phyloP scores from a whole-genome alignment of 1,140 invertebrate genomes.

The Drosophila sproati region DNA sequence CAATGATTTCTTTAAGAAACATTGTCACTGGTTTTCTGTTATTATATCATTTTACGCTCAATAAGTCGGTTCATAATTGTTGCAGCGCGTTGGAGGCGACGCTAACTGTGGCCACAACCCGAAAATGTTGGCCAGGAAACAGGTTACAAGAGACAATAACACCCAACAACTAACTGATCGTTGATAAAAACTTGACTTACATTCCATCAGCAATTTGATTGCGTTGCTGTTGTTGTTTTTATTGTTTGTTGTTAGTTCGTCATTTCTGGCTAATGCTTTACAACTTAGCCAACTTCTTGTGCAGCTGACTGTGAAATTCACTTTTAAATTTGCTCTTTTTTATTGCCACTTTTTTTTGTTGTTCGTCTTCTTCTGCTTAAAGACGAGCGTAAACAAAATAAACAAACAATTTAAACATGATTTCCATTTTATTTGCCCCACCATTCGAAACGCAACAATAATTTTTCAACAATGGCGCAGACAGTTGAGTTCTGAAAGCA shows the following conservation, averaged over 20 bases:
- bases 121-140: slow-evolving; percentile 52
- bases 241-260: slow-evolving; percentile 8
- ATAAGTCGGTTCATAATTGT: slow-evolving; percentile 52
- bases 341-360: slow-evolving; percentile 17
- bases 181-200: slow-evolving; percentile 25
- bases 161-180: not conserved
- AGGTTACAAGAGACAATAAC: slow-evolving; percentile 19
- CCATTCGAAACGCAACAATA: slow-evolving; percentile 56
- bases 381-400: slow-evolving; percentile 24
- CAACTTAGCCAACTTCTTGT: slow-evolving; percentile 50
- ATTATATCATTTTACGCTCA: slow-evolving; percentile 60
- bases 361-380: not conserved
- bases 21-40: slow-evolving; percentile 39
- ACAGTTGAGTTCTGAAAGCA: slow-evolving; percentile 2
- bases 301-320: slow-evolving; percentile 63
- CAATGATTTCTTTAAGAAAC: slow-evolving; percentile 23
- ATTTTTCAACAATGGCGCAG: slow-evolving; percentile 33
- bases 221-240: slow-evolving; percentile 16
- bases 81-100: slow-evolving; percentile 42
- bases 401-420: slow-evolving; percentile 54
- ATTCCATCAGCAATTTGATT: slow-evolving; percentile 12
- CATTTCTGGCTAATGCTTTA: slow-evolving; percentile 43
- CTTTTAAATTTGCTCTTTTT: slow-evolving; percentile 38
- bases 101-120: slow-evolving; percentile 40
- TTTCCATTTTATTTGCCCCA: slow-evolving; percentile 56